Conservation (phyloP, 2,113 vertebrate species). For the Lates calcarifer region DNA sequence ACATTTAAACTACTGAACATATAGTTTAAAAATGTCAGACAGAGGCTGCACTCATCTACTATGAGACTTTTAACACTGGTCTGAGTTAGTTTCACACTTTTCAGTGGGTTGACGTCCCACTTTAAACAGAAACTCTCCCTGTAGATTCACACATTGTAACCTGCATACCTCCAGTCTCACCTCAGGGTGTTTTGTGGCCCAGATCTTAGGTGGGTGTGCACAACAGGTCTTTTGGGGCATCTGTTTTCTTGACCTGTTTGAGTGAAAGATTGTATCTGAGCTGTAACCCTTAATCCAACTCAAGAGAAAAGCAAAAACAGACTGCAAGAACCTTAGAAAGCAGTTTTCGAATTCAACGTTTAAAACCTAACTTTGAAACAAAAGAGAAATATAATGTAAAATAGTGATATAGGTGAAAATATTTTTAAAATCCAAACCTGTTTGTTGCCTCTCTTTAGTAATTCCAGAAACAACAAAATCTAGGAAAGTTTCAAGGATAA, state of each 20-base stretch:
- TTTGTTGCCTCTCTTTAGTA: neutral
- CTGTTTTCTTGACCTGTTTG: conserved; percentile 23
- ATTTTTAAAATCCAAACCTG: neutral
- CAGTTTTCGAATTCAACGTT: neutral
- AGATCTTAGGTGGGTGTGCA: neutral
- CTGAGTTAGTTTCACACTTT: neutral
- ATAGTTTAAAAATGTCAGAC: no score
- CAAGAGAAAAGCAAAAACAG: neutral
- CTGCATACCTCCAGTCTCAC: conserved; percentile 20
- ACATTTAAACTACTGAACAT: neutral
- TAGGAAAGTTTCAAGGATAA: conserved; percentile 4
- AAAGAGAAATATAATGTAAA: neutral
- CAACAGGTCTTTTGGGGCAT: conserved; percentile 3
- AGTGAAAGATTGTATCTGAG: neutral
- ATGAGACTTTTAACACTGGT: neutral
- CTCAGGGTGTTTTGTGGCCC: conserved; percentile 19
- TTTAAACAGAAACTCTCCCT: neutral
- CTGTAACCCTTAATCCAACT: neutral
- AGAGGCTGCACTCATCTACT: no score
- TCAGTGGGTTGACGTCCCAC: neutral
- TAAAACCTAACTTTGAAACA: neutral
- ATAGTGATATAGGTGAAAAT: neutral
- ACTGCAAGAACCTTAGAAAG: no score
- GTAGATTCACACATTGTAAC: conserved; percentile 28
- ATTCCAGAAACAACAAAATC: neutral